phyloP scores from a whole-genome alignment of 2,888 invertebrate genomes.

The Teinopalpus imperialis region DNA sequence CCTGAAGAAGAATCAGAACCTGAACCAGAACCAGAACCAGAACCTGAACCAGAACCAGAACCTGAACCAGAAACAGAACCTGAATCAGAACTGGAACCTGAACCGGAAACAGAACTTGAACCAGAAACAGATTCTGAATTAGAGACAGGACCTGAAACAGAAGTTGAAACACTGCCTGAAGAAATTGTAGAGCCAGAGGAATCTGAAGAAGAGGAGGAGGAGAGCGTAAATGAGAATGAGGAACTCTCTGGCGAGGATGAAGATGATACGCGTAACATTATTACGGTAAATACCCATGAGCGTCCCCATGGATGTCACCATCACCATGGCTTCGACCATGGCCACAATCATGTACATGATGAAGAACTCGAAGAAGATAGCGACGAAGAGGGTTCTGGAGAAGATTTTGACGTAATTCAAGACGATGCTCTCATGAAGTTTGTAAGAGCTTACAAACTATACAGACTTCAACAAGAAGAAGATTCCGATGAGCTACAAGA shows the following conservation, averaged over 20 bases:
- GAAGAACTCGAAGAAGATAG: not conserved
- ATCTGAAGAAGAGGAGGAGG: slow-evolving; percentile 31
- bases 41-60: slow-evolving; percentile 47
- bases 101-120: slow-evolving; percentile 48
- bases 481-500: slow-evolving; percentile 13
- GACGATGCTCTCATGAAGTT: slow-evolving; percentile 10
- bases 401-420: slow-evolving; percentile 3
- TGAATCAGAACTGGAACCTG: slow-evolving; percentile 31
- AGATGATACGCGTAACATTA: not conserved
- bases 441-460: slow-evolving; percentile 14
- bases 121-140: slow-evolving; percentile 53
- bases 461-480: slow-evolving; percentile 11
- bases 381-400: slow-evolving; percentile 10
- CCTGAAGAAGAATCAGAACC: slow-evolving; percentile 57
- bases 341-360: not conserved
- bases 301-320: not conserved
- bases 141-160: slow-evolving; percentile 59
- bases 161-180: slow-evolving; percentile 51
- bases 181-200: slow-evolving; percentile 33
- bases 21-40: slow-evolving; percentile 37
- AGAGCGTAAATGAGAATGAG: slow-evolving; percentile 28
- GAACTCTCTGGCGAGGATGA: not conserved
- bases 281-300: not conserved
- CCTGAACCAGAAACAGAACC: slow-evolving; percentile 52
- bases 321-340: not conserved